A percentile compares a stretch with the other conserved stretches of the same genome.
These are phyloP conservation scores for Nycticebus coucang DNA, from an alignment of 2,113 vertebrate genomes.

Conservation along the genomic window DNA sequence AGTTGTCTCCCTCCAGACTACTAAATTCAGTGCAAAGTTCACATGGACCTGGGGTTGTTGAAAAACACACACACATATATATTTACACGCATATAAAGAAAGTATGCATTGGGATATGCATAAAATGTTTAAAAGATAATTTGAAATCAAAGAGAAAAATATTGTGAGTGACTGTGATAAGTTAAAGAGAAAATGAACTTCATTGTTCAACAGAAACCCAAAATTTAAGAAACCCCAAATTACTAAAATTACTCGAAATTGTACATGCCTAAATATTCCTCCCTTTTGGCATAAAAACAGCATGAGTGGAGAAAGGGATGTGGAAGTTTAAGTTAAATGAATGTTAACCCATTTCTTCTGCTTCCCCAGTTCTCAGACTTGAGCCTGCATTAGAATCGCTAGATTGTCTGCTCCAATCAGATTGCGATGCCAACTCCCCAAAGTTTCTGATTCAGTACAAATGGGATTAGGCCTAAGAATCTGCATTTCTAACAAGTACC, in stretches of 20 bases:
- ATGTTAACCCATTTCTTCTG: background rate
- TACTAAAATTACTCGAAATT: background rate
- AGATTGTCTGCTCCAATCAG: background rate
- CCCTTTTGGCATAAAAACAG: background rate
- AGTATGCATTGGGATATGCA: background rate
- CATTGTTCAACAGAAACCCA: background rate
- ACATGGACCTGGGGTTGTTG: background rate
- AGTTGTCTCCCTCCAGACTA: background rate
- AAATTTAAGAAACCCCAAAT: background rate
- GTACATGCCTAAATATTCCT: background rate
- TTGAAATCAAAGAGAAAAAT: background rate
- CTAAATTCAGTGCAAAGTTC: background rate
- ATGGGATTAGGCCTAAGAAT: background rate
- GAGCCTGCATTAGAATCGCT: background rate
- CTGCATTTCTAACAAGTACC: background rate
- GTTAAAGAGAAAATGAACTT: background rate
- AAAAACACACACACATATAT: background rate
- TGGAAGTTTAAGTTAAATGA: background rate
- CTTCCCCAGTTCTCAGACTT: background rate
- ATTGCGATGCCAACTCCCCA: accelerated
- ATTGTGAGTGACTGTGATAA: background rate
- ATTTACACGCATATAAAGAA: background rate
- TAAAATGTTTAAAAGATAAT: background rate
- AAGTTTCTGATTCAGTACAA: background rate
- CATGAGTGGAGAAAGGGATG: background rate